phyloP scores from a whole-genome alignment of 2,797 vertebrate genomes.

The Melanotaenia trifasciata region DNA sequence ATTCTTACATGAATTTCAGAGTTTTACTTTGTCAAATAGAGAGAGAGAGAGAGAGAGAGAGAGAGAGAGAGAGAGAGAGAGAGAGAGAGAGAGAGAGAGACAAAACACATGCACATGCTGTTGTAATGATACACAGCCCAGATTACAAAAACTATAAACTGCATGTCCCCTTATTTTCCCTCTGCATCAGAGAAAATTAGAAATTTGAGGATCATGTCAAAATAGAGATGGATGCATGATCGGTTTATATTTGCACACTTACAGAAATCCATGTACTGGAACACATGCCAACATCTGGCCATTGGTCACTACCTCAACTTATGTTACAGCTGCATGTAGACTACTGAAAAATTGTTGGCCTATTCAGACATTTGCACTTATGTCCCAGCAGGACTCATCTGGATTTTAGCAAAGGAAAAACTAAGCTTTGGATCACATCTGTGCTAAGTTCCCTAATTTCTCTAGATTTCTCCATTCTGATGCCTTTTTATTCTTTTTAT shows the following conservation, averaged over 20 bases:
- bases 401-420: slow-evolving; percentile 42
- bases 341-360: slow-evolving; percentile 39
- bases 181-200: slow-evolving; percentile 16
- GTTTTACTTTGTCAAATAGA: slow-evolving; percentile 50
- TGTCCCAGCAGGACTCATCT: slow-evolving; percentile 23
- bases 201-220: neutral
- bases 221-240: neutral
- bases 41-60: neutral
- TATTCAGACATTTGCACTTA: slow-evolving; percentile 17
- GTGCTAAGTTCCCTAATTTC: slow-evolving; percentile 27
- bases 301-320: slow-evolving; percentile 15
- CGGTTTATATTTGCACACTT: slow-evolving; percentile 15
- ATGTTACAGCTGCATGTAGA: slow-evolving; percentile 22
- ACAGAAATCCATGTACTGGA: neutral
- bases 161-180: slow-evolving; percentile 11
- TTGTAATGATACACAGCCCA: slow-evolving; percentile 25
- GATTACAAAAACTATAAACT: slow-evolving; percentile 41
- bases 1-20: slow-evolving; percentile 40
- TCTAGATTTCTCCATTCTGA: slow-evolving; percentile 25
- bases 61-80: too few species aligned
- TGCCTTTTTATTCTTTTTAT: slow-evolving; percentile 52
- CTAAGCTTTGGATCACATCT: slow-evolving; percentile 37
- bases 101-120: slow-evolving; percentile 40
- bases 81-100: too few species aligned
- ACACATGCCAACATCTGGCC: slow-evolving; percentile 10